Base-by-base conservation (phyloP, 2,888 invertebrate genomes). In the Cephus nigrinus region DNA sequence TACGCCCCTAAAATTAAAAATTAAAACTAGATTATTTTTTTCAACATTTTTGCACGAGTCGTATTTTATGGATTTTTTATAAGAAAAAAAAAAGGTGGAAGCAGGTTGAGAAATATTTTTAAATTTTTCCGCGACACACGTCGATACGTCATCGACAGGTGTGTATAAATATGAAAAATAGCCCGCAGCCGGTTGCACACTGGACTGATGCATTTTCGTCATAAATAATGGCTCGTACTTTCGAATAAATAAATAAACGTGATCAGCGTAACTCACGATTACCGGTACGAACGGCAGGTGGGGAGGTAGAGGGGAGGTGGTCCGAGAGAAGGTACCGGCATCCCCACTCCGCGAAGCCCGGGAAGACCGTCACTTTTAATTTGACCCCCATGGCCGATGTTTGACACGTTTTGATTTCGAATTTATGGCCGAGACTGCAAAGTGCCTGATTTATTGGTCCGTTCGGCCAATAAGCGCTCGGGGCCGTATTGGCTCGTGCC, bases 321-420 rank as follows among this genome's bases (percentile, higher is more conserved):
- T 31, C 80, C 36, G 75, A 31, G 33, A n/a, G 31, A 71, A 69
- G 68, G 76, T 73, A 31, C 31, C 31, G 12, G 12, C n/a, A 69
- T 69, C 36, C 76, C 69, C 69, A 76, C 75, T 75, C 68, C 82
- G 85, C 84, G 82, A 4, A 69, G 11, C 30, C 69, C 69, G 69
- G 15, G 1, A 69, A 83, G 80, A 83, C 88, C 90, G 91, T 91
- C 91, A 90, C 87, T 91, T 91, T 91, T 91, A 91, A 90, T 91
- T 91, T 89, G 84, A 82, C 73, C 84, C 82, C 79, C 74, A 74
- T 77, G 80, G 83, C 81, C 77, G 74, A 76, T 85, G 87, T 88
- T 88, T 88, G 88, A 87, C 90, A 89, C 86, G 85, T 89, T 90
- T 90, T 88, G 86, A 88, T 89, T 88, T 86, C 85, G 84, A 88